Evolutionary conservation across 2,888 invertebrate genomes (phyloP).

Genomic region (Ommatoiulus sabulosus): DNA sequence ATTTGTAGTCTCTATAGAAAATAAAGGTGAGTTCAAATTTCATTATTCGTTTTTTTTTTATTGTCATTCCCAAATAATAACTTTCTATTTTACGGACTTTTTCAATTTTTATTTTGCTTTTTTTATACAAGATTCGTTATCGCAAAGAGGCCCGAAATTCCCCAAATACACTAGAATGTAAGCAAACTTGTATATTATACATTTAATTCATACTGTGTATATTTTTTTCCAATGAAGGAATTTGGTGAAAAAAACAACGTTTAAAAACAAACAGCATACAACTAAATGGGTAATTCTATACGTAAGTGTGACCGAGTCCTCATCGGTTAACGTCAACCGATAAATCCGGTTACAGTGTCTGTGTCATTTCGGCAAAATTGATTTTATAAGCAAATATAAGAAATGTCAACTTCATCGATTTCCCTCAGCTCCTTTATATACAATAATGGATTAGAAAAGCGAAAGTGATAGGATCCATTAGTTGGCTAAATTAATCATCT

Average conservation of each 20-base stretch:
- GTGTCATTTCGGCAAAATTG: neutral
- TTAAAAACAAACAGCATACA: neutral
- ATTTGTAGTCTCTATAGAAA: too few relatives aligned
- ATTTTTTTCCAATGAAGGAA: too few relatives aligned
- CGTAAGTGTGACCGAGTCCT: neutral
- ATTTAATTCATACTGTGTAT: too few relatives aligned
- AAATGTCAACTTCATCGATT: conserved; percentile 10
- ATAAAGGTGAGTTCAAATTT: too few relatives aligned
- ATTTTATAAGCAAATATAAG: conserved; percentile 29
- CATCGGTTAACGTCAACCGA: neutral
- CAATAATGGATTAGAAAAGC: conserved; percentile 31
- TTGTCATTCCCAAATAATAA: too few relatives aligned
- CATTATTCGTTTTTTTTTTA: too few relatives aligned
- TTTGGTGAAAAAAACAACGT: neutral
- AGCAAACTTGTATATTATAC: neutral
- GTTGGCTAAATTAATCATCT: conserved; percentile 40
- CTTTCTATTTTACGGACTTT: too few relatives aligned
- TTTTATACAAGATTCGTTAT: neutral
- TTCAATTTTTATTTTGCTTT: neutral
- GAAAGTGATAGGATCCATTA: conserved; percentile 40
- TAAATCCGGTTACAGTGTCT: neutral
- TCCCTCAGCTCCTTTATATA: neutral
- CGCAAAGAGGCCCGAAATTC: neutral
- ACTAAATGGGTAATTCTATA: neutral
- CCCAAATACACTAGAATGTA: neutral